A percentile compares a stretch with the other conserved stretches of the same genome.
phyloP scores from a whole-genome alignment of 2,797 vertebrate species.

The Enteromius paludinosus region DNA sequence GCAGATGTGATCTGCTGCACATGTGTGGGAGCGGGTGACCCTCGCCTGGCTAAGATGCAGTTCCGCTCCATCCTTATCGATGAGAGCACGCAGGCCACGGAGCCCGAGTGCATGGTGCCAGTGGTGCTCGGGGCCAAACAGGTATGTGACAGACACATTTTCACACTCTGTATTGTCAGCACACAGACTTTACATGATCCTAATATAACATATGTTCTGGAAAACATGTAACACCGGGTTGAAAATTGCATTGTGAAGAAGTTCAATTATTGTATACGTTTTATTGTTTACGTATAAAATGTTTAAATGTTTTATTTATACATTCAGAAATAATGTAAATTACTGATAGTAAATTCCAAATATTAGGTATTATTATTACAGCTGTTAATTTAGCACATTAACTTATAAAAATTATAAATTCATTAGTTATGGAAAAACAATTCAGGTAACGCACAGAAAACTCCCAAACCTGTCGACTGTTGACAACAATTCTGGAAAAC shows the following conservation, averaged over 20 bases:
- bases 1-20: constrained; percentile 98
- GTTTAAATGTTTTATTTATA: too few species aligned
- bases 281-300: too few species aligned
- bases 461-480: neutral
- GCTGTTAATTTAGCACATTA: neutral
- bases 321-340: too few species aligned
- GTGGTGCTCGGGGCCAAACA: constrained; percentile 97
- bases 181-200: neutral
- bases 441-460: too few species aligned
- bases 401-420: too few species aligned
- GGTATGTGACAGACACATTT: constrained; percentile 71
- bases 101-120: constrained; percentile 98
- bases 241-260: neutral
- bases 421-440: neutral
- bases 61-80: constrained; percentile 98
- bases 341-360: neutral
- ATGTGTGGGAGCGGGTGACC: constrained; percentile 94
- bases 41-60: constrained; percentile 97
- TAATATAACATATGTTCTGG: neutral
- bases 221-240: neutral
- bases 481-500: neutral
- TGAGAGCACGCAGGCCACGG: constrained; percentile 97
- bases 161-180: neutral
- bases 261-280: neutral
- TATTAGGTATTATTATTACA: neutral